Evolutionary conservation across 2,113 vertebrate species (phyloP).

Genomic region (Anhinga anhinga): DNA sequence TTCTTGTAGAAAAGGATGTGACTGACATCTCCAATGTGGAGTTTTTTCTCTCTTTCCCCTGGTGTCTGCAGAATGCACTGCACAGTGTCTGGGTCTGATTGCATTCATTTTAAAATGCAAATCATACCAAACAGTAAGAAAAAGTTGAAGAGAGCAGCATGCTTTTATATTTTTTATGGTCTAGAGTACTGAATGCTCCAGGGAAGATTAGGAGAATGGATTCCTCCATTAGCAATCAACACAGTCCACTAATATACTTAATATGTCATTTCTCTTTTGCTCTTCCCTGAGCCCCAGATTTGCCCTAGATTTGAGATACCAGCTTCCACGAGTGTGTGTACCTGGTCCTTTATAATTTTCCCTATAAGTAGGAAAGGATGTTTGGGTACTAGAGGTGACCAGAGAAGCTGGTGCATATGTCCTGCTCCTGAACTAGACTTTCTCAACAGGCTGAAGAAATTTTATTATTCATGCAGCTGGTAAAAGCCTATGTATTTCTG

Average conservation of each 20-base stretch:
- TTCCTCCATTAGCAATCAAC: not conserved
- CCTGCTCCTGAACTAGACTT: not conserved
- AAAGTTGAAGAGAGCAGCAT: not conserved
- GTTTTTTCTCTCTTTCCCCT: not conserved
- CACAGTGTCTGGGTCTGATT: not conserved
- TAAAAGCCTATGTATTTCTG: not conserved
- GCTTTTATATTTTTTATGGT: not conserved
- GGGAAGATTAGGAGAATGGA: not conserved
- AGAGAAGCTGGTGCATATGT: not conserved
- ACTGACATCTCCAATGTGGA: not conserved
- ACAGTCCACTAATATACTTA: not conserved
- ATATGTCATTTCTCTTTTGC: not conserved
- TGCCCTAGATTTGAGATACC: not conserved
- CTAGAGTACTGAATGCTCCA: not conserved
- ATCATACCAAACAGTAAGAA: not conserved
- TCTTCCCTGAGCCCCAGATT: not conserved
- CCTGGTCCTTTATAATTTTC: not conserved
- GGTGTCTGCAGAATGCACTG: not conserved
- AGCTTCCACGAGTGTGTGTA: not conserved
- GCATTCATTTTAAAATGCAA: not conserved
- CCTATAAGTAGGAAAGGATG: not conserved
- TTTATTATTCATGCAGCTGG: not conserved
- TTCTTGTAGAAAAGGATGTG: not conserved
- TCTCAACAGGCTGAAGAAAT: not conserved
- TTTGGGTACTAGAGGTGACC: not conserved